Evolutionary conservation across 2,888 invertebrate genomes (phyloP).

Genomic region (Deroplatys truncata): DNA sequence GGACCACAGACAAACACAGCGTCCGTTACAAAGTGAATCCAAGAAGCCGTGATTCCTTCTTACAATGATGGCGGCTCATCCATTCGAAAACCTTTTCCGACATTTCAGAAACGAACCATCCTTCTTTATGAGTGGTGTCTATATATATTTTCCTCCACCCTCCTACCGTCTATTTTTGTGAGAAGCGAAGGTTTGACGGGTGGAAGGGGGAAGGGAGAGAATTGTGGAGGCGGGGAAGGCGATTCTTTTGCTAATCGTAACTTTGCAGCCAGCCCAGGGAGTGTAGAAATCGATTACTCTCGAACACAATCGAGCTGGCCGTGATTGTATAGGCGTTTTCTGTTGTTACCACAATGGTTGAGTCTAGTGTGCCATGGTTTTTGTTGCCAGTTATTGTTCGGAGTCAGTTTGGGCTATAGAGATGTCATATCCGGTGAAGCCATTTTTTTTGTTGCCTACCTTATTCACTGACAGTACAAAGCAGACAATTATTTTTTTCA

Average conservation of each 20-base stretch:
- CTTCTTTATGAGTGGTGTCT: background rate
- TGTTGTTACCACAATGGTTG: background rate
- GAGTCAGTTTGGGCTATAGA: background rate
- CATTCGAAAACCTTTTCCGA: background rate
- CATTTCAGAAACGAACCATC: background rate
- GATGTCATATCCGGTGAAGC: background rate
- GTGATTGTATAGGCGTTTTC: background rate
- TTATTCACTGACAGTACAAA: background rate
- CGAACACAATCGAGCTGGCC: background rate
- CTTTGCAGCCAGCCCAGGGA: background rate
- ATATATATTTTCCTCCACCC: background rate
- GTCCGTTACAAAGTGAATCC: background rate
- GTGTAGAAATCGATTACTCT: background rate
- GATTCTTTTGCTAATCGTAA: background rate
- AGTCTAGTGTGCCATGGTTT: background rate
- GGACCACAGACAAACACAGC: background rate
- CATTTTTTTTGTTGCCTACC: background rate
- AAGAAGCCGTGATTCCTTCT: background rate
- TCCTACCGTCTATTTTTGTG: background rate
- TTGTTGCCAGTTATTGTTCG: background rate
- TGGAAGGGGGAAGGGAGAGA: background rate
- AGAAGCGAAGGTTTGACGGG: background rate
- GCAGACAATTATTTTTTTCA: background rate
- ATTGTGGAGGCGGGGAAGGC: background rate
- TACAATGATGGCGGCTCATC: background rate